These are phyloP conservation scores for Spilarctia lutea DNA, from an alignment of 2,888 invertebrate genomes.

Conservation along the genomic window DNA sequence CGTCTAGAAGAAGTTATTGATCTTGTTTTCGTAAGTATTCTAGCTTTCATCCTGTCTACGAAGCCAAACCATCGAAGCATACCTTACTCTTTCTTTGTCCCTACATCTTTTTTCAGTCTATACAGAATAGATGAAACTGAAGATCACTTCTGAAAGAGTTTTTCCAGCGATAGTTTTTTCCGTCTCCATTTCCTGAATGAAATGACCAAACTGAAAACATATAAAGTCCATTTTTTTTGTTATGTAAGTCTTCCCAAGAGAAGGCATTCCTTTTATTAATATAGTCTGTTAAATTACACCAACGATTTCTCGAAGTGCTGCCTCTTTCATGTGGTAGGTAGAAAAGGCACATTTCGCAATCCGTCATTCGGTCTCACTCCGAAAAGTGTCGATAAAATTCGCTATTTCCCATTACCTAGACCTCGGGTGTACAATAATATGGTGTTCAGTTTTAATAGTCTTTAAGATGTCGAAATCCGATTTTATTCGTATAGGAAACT, in stretches of 20 bases:
- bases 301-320: too few relatives aligned
- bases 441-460: slow-evolving; percentile 78
- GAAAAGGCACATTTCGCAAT: not conserved
- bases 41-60: too few relatives aligned
- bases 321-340: not conserved
- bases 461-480: slow-evolving; percentile 71
- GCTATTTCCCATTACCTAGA: slow-evolving; percentile 28
- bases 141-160: not conserved
- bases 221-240: not conserved
- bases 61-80: too few relatives aligned
- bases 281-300: not conserved
- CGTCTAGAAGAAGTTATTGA: too few relatives aligned
- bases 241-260: not conserved
- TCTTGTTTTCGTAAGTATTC: too few relatives aligned
- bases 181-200: not conserved
- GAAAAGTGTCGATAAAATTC: not conserved
- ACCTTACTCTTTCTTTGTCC: too few relatives aligned
- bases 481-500: slow-evolving; percentile 65
- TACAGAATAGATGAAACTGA: too few relatives aligned
- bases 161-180: not conserved
- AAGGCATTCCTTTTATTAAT: not conserved
- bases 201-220: not conserved
- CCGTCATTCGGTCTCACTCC: not conserved
- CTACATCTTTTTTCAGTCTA: too few relatives aligned
- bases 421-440: slow-evolving; percentile 62